These are phyloP conservation scores for Danio kyathit DNA, from an alignment of 2,797 vertebrate genomes.

Conservation along the genomic window DNA sequence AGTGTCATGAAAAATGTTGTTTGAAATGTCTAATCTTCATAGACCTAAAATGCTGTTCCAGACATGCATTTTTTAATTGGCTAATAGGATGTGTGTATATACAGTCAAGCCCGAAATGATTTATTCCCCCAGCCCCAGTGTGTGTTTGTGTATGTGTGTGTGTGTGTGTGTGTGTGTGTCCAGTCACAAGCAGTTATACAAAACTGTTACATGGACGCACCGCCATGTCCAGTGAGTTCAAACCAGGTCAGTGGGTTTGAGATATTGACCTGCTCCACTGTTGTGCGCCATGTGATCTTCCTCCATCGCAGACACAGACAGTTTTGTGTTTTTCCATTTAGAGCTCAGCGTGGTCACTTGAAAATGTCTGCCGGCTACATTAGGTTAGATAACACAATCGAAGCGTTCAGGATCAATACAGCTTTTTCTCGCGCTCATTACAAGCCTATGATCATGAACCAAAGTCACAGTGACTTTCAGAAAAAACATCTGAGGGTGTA, in stretches of 20 bases:
- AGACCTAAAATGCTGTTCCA: too few relatives aligned
- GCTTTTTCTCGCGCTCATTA: constrained; percentile 27
- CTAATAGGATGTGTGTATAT: too few relatives aligned
- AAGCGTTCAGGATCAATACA: constrained; percentile 60
- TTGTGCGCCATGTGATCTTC: constrained; percentile 33
- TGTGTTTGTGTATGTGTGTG: too few relatives aligned
- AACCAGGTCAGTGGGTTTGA: constrained; percentile 29
- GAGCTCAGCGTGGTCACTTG: constrained; percentile 50
- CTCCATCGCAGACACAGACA: constrained; percentile 46
- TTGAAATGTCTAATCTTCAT: too few relatives aligned
- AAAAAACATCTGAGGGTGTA: constrained; percentile 22
- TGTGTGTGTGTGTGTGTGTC: too few relatives aligned
- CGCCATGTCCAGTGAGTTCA: constrained; percentile 34
- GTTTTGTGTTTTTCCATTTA: constrained; percentile 51
- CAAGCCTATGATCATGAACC: constrained; percentile 40
- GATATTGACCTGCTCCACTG: constrained; percentile 40
- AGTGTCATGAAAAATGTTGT: too few relatives aligned
- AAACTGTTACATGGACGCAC: not conserved
- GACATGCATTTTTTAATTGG: too few relatives aligned
- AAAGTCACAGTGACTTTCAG: constrained; percentile 55
- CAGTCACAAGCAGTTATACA: constrained; percentile 7
- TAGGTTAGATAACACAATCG: constrained; percentile 65
- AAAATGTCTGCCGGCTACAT: constrained; percentile 60
- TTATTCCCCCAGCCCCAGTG: too few relatives aligned
- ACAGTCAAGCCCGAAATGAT: too few relatives aligned